Evolutionary conservation across 2,888 invertebrate species (phyloP).

Genomic region (Agrotis ipsilon): DNA sequence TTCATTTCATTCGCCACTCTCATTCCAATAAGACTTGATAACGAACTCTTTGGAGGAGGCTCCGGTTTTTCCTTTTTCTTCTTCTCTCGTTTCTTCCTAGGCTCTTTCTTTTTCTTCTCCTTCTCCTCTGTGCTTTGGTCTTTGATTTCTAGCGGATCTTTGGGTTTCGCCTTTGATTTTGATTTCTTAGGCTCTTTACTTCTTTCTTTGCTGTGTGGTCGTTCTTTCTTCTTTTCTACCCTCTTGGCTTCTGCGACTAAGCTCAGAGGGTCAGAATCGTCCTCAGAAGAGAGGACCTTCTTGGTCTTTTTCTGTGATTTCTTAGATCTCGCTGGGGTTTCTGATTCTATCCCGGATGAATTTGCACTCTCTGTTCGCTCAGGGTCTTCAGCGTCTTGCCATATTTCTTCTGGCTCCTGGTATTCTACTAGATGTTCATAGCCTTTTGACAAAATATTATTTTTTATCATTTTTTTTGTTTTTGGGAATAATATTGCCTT

Average conservation of each 20-base stretch:
- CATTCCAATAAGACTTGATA: constrained; percentile 80
- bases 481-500: neutral
- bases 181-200: constrained; percentile 70
- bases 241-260: constrained; percentile 72
- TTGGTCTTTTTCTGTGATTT: constrained; percentile 76
- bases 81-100: constrained; percentile 51
- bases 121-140: constrained; percentile 60
- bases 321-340: constrained; percentile 65
- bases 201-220: constrained; percentile 81
- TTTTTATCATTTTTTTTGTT: neutral
- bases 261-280: constrained; percentile 82
- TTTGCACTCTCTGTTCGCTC: constrained; percentile 71
- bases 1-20: constrained; percentile 72
- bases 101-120: constrained; percentile 66
- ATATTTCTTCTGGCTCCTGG: constrained; percentile 81
- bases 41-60: constrained; percentile 58
- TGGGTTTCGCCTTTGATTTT: constrained; percentile 57
- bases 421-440: constrained; percentile 87
- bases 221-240: constrained; percentile 77
- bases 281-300: constrained; percentile 65
- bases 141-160: constrained; percentile 59
- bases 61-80: constrained; percentile 64
- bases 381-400: constrained; percentile 72
- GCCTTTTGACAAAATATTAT: constrained; percentile 72
- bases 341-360: constrained; percentile 66